Percentiles rank a stretch among this genome's conserved stretches.
Evolutionary conservation across 2,888 invertebrate species (phyloP).

Genomic region (Lasioglossum leucozonium): DNA sequence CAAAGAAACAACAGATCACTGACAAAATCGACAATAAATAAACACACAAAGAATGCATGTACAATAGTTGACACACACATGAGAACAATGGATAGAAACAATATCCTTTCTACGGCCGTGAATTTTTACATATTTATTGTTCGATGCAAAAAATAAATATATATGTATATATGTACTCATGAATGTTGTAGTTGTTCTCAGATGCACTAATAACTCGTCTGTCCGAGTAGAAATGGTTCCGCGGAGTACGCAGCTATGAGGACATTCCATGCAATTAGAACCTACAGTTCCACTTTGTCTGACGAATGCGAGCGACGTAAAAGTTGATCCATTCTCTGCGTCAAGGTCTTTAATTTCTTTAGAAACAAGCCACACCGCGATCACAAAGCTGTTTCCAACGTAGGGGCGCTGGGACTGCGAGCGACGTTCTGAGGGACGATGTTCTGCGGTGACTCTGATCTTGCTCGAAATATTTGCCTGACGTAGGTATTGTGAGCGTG

Average conservation of each 20-base stretch:
- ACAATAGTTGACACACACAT: background rate
- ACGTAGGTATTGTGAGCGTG: conserved; percentile 67
- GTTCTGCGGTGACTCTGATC: conserved; percentile 82
- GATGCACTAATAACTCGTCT: background rate
- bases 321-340: background rate
- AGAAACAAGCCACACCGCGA: conserved; percentile 6
- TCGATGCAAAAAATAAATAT: background rate
- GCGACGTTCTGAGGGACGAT: conserved; percentile 74
- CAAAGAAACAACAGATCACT: background rate
- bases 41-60: background rate
- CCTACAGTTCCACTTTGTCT: too few species aligned
- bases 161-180: background rate
- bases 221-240: background rate
- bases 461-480: conserved; percentile 78
- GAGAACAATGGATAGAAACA: background rate
- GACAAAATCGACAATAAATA: background rate
- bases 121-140: background rate
- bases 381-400: conserved; percentile 83
- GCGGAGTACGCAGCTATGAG: background rate
- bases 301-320: too few species aligned
- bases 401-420: conserved; percentile 82
- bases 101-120: background rate
- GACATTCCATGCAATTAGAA: background rate
- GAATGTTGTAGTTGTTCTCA: background rate
- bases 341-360: background rate